A percentile compares a stretch with the other conserved stretches of the same genome.
These are phyloP conservation scores for Macrochelys suwanniensis DNA, from an alignment of 2,797 vertebrate genomes.

Conservation along the genomic window DNA sequence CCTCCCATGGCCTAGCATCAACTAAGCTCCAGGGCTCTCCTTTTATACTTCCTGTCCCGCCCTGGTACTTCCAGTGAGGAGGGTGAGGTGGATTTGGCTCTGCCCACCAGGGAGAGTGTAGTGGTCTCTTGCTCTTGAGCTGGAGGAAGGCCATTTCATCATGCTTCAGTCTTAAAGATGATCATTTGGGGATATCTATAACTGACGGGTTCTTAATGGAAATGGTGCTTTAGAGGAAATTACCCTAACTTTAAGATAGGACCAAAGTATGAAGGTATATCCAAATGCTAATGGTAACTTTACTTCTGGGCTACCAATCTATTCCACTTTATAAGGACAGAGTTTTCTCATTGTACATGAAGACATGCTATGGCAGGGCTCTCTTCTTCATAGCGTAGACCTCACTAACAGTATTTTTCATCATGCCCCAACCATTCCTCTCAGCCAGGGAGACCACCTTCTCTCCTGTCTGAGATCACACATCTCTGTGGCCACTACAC, in stretches of 20 bases:
- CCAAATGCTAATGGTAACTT: not conserved
- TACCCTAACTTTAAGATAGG: not conserved
- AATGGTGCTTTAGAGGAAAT: not conserved
- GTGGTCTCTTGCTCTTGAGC: no score
- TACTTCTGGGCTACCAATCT: not conserved
- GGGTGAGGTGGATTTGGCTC: no score
- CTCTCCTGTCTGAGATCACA: not conserved
- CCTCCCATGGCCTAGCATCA: no score
- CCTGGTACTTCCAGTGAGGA: no score
- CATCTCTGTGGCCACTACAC: not conserved
- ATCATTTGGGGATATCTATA: not conserved
- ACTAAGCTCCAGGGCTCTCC: no score
- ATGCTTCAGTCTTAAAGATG: not conserved
- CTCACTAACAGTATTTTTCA: slow-evolving; percentile 7
- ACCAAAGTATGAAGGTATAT: not conserved
- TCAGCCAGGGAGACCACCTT: slow-evolving; percentile 33
- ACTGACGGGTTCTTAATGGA: not conserved
- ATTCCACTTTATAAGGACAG: not conserved
- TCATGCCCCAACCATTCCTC: not conserved
- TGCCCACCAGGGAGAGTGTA: no score
- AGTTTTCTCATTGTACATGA: not conserved
- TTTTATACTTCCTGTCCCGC: no score
- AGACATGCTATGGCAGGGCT: not conserved
- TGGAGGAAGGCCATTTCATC: no score
- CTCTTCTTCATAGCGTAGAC: not conserved